phyloP scores from a whole-genome alignment of 2,113 vertebrate species.

The Oreotrochilus melanogaster region DNA sequence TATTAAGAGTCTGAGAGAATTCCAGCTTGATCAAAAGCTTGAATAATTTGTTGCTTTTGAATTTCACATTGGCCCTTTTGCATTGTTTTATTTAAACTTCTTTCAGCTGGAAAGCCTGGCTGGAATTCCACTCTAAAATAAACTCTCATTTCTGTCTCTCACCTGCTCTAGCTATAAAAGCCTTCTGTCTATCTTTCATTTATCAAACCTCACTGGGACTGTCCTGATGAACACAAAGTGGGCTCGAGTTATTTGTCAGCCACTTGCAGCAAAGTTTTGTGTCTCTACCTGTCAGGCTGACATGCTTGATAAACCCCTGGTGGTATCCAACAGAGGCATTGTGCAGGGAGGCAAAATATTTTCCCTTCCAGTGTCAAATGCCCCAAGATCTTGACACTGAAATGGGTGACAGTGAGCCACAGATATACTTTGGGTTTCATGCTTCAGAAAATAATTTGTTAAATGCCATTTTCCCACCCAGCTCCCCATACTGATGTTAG shows the following conservation, averaged over 20 bases:
- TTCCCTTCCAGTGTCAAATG: neutral
- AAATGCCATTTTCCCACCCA: neutral
- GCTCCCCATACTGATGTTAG: neutral
- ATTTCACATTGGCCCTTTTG: neutral
- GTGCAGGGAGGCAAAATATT: neutral
- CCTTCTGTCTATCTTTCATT: neutral
- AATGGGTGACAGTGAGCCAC: accelerated
- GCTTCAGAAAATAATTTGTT: neutral
- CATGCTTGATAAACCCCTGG: neutral
- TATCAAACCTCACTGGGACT: neutral
- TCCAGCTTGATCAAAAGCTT: neutral
- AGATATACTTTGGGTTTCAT: neutral
- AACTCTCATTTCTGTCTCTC: neutral
- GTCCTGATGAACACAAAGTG: neutral
- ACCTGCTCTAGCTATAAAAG: neutral
- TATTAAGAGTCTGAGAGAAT: neutral
- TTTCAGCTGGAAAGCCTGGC: neutral
- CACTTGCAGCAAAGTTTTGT: neutral
- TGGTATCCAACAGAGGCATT: neutral
- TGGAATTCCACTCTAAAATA: neutral
- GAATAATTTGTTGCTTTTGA: accelerated
- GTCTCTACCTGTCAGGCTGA: neutral
- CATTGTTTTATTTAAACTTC: neutral
- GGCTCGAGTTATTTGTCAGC: neutral
- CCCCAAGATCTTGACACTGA: neutral